Percentiles rank a stretch among this genome's conserved stretches.
Conservation (phyloP, 2,797 vertebrate species). For the Parambassis ranga region DNA sequence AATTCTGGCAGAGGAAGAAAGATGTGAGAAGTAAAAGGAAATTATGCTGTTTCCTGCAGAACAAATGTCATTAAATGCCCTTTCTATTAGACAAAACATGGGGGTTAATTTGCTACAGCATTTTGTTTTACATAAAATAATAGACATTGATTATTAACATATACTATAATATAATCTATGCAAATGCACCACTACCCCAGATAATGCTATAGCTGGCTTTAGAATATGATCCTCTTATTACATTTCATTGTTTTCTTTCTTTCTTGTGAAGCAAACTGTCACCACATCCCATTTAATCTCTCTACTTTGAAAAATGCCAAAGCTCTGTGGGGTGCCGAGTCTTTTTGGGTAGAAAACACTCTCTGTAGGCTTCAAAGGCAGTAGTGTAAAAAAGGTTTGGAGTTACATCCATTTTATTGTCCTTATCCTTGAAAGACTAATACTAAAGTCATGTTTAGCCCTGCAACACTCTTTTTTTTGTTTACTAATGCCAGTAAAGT, state of each 20-base stretch:
- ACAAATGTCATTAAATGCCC: neutral
- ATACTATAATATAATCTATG: slow-evolving; percentile 5
- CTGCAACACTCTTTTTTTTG: too few relatives aligned
- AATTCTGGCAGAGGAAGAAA: neutral
- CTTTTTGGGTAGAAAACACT: neutral
- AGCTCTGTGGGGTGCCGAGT: neutral
- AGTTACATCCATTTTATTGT: neutral
- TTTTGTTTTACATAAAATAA: neutral
- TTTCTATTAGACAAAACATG: neutral
- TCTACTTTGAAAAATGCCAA: neutral
- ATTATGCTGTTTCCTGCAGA: neutral
- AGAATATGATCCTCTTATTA: slow-evolving; percentile 7
- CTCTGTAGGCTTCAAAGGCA: neutral
- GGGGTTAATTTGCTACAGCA: neutral
- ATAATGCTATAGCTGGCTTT: slow-evolving; percentile 10
- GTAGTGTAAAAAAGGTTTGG: neutral
- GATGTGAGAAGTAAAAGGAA: neutral
- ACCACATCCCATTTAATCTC: neutral
- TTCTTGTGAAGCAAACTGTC: neutral
- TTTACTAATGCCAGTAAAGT: too few relatives aligned
- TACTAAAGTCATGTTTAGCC: too few relatives aligned
- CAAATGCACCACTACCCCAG: slow-evolving; percentile 10
- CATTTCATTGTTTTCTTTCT: slow-evolving; percentile 5
- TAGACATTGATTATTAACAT: slow-evolving; percentile 6
- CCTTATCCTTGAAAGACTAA: too few relatives aligned